Percentiles rank a stretch among this genome's conserved stretches.
Evolutionary conservation across 1,140 invertebrate species (phyloP).

Genomic region (Acromyrmex echinatior): DNA sequence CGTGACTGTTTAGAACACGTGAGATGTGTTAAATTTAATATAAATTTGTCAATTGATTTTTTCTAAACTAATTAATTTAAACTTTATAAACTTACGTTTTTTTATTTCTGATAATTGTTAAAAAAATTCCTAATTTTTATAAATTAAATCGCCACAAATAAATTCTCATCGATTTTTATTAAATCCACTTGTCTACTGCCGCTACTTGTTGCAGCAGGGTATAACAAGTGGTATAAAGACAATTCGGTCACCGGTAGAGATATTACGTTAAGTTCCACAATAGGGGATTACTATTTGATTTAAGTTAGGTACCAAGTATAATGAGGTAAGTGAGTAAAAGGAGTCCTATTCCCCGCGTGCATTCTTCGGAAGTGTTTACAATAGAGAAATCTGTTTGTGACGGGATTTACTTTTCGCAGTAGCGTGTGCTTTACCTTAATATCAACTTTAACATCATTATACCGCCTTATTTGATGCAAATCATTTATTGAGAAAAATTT

Average conservation of each 20-base stretch:
- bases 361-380: slow-evolving; percentile 29
- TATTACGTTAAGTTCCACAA: slow-evolving; percentile 33
- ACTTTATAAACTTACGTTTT: not conserved
- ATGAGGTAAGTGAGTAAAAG: not conserved
- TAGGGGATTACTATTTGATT: slow-evolving; percentile 26
- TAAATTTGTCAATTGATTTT: not conserved
- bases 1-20: too few relatives aligned
- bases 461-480: slow-evolving; percentile 21
- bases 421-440: slow-evolving; percentile 11
- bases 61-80: not conserved
- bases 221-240: not conserved
- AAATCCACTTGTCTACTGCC: not conserved
- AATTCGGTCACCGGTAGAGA: slow-evolving; percentile 18
- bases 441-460: slow-evolving; percentile 32
- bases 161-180: slow-evolving; percentile 5
- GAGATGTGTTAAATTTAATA: too few relatives aligned
- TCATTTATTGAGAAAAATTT: not conserved
- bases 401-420: slow-evolving; percentile 5
- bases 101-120: not conserved
- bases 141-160: not conserved
- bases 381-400: slow-evolving; percentile 27
- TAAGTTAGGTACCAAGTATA: slow-evolving; percentile 34
- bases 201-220: slow-evolving; percentile 11
- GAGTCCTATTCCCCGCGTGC: slow-evolving; percentile 8
- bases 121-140: not conserved